These are phyloP conservation scores for Dasypolia templi DNA, from an alignment of 2,888 invertebrate species.

Conservation along the genomic window DNA sequence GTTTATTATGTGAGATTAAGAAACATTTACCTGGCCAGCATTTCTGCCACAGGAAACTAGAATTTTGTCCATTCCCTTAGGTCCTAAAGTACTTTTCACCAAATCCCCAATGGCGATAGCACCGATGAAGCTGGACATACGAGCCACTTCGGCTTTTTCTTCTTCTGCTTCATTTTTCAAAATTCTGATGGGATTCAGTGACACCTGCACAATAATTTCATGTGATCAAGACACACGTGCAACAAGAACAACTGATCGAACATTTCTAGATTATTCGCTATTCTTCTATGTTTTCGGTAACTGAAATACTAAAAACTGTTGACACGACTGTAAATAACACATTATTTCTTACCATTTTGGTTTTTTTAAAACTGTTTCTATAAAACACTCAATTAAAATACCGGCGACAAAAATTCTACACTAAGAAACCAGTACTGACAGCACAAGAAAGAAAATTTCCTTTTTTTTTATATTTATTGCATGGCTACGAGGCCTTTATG, in stretches of 20 bases:
- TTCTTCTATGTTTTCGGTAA: constrained; percentile 9
- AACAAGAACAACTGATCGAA: constrained; percentile 72
- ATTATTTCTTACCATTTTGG: constrained; percentile 69
- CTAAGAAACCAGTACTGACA: constrained; percentile 49
- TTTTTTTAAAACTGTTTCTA: constrained; percentile 32
- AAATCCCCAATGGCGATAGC: constrained; percentile 99
- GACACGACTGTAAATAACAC: constrained; percentile 35
- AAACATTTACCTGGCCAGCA: constrained; percentile 90
- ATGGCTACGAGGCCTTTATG: too few species aligned
- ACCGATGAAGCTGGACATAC: constrained; percentile 99
- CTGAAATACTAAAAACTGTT: constrained; percentile 22
- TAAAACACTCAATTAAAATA: constrained; percentile 34
- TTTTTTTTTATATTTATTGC: too few species aligned
- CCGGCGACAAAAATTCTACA: constrained; percentile 56
- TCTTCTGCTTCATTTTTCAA: constrained; percentile 99
- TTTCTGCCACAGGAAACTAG: constrained; percentile 95
- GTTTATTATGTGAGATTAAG: not conserved
- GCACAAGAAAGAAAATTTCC: constrained; percentile 18
- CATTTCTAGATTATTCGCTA: constrained; percentile 51
- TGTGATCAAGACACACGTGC: constrained; percentile 78
- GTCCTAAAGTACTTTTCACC: constrained; percentile 99
- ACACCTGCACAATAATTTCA: constrained; percentile 90
- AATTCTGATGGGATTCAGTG: constrained; percentile 98
- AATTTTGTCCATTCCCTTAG: constrained; percentile 99
- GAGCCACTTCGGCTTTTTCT: constrained; percentile 99